These are phyloP conservation scores for Urechis unicinctus DNA, from an alignment of 2,888 invertebrate genomes.

Conservation along the genomic window DNA sequence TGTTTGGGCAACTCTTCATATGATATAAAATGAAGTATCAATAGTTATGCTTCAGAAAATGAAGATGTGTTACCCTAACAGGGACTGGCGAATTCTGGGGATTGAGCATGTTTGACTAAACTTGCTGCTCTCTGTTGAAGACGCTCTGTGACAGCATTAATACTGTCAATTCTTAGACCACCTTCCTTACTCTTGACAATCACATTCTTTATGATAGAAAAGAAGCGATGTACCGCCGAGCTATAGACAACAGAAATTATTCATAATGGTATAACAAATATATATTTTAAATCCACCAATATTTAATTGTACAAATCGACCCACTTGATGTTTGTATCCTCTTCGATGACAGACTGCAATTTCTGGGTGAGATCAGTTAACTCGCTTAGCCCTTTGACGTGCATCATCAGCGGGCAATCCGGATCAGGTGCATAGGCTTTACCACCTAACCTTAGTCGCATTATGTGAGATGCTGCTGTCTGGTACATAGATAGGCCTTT, in stretches of 20 bases:
- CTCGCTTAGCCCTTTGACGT: conserved; percentile 42
- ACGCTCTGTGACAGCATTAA: conserved; percentile 25
- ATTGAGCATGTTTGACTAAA: conserved; percentile 22
- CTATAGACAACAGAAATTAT: conserved; percentile 17
- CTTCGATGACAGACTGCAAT: conserved; percentile 45
- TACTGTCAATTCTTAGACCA: conserved; percentile 24
- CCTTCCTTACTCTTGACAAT: conserved; percentile 31
- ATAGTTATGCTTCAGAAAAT: too few relatives aligned
- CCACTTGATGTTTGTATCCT: conserved; percentile 33
- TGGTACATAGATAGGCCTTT: conserved; percentile 45
- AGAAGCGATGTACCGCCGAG: conserved; percentile 28
- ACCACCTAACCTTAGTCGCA: conserved; percentile 43
- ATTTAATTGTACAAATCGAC: neutral
- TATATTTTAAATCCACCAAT: neutral
- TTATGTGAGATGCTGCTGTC: conserved; percentile 43
- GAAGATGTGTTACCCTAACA: too few relatives aligned
- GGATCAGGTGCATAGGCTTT: conserved; percentile 43
- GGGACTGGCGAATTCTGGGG: conserved; percentile 22
- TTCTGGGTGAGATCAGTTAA: conserved; percentile 42
- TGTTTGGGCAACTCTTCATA: too few relatives aligned
- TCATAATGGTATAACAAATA: neutral
- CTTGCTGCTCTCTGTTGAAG: conserved; percentile 29
- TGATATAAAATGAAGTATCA: too few relatives aligned
- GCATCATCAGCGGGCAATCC: conserved; percentile 28
- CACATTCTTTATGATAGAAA: conserved; percentile 31